Evolutionary conservation across 1,140 invertebrate genomes (phyloP).

Genomic region (Lordiphosa stackelbergi): DNA sequence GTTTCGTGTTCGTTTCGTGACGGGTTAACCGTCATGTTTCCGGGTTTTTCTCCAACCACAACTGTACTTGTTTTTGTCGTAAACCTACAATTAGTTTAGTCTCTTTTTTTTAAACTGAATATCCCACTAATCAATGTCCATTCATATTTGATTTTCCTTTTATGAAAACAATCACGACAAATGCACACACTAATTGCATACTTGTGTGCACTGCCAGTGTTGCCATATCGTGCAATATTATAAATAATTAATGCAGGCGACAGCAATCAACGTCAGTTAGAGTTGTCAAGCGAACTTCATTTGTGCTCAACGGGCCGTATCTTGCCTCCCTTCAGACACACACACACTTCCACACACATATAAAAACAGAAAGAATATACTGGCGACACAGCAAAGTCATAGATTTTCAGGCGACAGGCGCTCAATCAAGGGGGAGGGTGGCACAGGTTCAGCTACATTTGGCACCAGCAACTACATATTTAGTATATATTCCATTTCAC

Average conservation of each 20-base stretch:
- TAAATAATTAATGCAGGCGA: slow-evolving; percentile 67
- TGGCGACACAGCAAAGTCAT: slow-evolving; percentile 53
- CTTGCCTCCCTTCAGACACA: too few species aligned
- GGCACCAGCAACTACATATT: too few species aligned
- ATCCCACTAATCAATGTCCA: slow-evolving; percentile 5
- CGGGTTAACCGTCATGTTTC: too few species aligned
- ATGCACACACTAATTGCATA: slow-evolving; percentile 57
- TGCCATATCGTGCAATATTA: slow-evolving; percentile 33
- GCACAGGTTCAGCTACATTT: slow-evolving; percentile 51
- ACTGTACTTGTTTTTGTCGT: neutral
- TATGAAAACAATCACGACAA: slow-evolving; percentile 42
- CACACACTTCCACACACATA: too few species aligned
- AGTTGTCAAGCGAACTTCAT: slow-evolving; percentile 66
- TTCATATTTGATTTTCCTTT: slow-evolving; percentile 8
- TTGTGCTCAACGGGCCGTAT: slow-evolving; percentile 29
- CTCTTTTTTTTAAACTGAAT: slow-evolving; percentile 4
- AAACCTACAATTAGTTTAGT: slow-evolving; percentile 18
- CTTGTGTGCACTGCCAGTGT: slow-evolving; percentile 41
- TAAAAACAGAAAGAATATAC: slow-evolving; percentile 19
- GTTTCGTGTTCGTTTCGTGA: too few species aligned
- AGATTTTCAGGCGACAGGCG: slow-evolving; percentile 30
- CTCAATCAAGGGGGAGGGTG: slow-evolving; percentile 23
- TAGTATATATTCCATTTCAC: slow-evolving; percentile 40
- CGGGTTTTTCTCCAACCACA: neutral
- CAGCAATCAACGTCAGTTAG: slow-evolving; percentile 66